Base-by-base conservation (phyloP, 1,140 invertebrate species). In the Aphelinus certus region DNA sequence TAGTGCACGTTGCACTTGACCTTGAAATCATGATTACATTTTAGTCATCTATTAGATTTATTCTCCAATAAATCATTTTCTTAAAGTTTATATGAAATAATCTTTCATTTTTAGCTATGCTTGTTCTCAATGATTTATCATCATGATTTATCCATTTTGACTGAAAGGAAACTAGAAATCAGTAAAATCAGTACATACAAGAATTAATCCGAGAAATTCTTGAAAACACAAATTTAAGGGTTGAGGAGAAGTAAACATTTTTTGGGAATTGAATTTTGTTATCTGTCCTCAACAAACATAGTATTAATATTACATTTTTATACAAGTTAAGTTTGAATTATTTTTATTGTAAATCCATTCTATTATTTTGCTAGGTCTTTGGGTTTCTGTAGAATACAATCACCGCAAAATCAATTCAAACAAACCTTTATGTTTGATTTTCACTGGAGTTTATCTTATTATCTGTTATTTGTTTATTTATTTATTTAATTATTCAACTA, bases 1-100 rank as follows among this genome's bases (percentile, higher is more conserved):
- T 79, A 78, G 76, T 81, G 76, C 76, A 81, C 78, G 76, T 73
- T 66, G 77, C 69, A 79, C 69, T 74, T 65, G 5, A 75, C 48
- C 72, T 55, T 4, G 9, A 69, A 77, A 75, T 76, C 71, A 67
- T 58, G 47, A 79, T 76, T 75, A 69, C 26, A 60, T n/a, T 60
- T 64, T 69, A 63, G 63, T 75, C 65, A 47, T 55, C 73, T 72
- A 3, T 51, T 76, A 73, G 9, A 57, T 71, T 65, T 67, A 75
- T 55, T 42, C 69, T 70, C 64, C 6, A 68, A 57, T 73, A 53
- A 26, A 26, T 26, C 51, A 69, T 73, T 74, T 73, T 49, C 51
- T 49, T 56, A 57, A 70, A 71, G 9, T 65, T 71, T 53, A 48
- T 57, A 62, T 76, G 48, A 71, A 68, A 10, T 73, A 55, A 65